Percentiles rank a stretch among this genome's conserved stretches.
Conservation (phyloP, 1,140 invertebrate species). For the Caerostris extrusa region DNA sequence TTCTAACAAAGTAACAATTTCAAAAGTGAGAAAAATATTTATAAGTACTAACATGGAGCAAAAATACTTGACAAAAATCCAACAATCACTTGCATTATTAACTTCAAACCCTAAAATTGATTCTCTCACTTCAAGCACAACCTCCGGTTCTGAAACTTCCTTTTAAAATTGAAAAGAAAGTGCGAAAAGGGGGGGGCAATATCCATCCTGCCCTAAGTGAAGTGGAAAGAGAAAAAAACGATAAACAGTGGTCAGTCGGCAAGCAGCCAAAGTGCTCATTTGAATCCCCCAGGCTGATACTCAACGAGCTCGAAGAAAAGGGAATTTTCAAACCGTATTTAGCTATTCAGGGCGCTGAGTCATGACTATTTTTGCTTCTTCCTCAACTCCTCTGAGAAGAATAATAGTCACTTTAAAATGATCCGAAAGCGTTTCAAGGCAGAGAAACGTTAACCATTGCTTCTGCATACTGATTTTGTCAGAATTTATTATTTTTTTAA, state of each 20-base stretch:
- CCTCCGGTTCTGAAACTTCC: neutral
- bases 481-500: no score
- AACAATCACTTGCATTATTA: slow-evolving; percentile 35
- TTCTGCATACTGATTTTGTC: no score
- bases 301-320: neutral
- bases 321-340: slow-evolving; percentile 55
- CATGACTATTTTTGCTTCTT: slow-evolving; percentile 60
- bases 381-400: slow-evolving; percentile 13
- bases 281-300: slow-evolving; percentile 51
- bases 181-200: slow-evolving; percentile 43
- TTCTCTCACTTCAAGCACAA: slow-evolving; percentile 6
- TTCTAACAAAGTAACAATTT: no score
- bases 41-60: no score
- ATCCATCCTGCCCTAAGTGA: slow-evolving; percentile 8
- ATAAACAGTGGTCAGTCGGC: slow-evolving; percentile 67
- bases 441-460: no score
- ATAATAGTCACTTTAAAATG: no score
- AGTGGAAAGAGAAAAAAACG: slow-evolving; percentile 10
- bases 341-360: slow-evolving; percentile 53
- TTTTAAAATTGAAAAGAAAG: slow-evolving; percentile 65
- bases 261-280: slow-evolving; percentile 63
- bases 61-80: neutral
- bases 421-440: no score
- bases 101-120: slow-evolving; percentile 70
- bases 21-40: no score